phyloP scores from a whole-genome alignment of 2,888 invertebrate species.

The Perithous albicinctus region DNA sequence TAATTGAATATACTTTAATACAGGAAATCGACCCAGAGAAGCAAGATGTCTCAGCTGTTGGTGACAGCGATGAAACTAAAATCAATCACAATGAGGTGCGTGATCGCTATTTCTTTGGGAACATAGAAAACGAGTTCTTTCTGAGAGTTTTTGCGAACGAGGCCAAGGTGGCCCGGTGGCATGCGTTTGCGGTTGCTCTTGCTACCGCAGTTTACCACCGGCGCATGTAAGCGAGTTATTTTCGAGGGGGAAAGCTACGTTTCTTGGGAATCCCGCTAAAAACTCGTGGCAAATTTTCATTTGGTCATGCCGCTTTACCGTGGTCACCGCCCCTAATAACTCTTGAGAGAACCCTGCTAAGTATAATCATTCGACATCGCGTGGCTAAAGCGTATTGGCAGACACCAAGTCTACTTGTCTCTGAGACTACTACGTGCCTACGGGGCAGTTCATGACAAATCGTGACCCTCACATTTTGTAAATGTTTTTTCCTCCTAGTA shows the following conservation, averaged over 20 bases:
- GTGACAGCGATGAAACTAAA: slow-evolving; percentile 82
- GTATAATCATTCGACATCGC: slow-evolving; percentile 41
- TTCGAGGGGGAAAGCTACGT: slow-evolving; percentile 58
- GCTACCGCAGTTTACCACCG: slow-evolving; percentile 12
- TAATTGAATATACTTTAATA: slow-evolving; percentile 72
- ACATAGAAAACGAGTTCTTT: slow-evolving; percentile 50
- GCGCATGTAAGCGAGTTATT: slow-evolving; percentile 51
- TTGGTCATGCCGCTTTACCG: slow-evolving; percentile 3
- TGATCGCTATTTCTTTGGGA: slow-evolving; percentile 34
- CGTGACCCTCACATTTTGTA: no score
- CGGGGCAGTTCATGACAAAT: no score
- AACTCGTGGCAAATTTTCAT: slow-evolving; percentile 28
- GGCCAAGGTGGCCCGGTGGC: slow-evolving; percentile 60
- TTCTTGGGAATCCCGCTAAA: slow-evolving; percentile 51
- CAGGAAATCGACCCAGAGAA: slow-evolving; percentile 91
- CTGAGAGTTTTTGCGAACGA: slow-evolving; percentile 45
- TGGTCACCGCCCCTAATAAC: slow-evolving; percentile 68
- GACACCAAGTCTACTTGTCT: slow-evolving; percentile 65
- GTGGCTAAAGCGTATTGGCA: slow-evolving; percentile 61
- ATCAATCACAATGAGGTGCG: slow-evolving; percentile 83
- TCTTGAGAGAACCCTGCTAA: slow-evolving; percentile 47
- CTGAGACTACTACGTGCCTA: slow-evolving; percentile 17
- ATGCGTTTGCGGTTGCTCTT: slow-evolving; percentile 26
- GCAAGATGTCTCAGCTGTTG: slow-evolving; percentile 85
- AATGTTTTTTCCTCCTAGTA: no score